Percentiles rank a stretch among this genome's conserved stretches.
phyloP scores from a whole-genome alignment of 2,888 invertebrate genomes.

The Folsomia candida region DNA sequence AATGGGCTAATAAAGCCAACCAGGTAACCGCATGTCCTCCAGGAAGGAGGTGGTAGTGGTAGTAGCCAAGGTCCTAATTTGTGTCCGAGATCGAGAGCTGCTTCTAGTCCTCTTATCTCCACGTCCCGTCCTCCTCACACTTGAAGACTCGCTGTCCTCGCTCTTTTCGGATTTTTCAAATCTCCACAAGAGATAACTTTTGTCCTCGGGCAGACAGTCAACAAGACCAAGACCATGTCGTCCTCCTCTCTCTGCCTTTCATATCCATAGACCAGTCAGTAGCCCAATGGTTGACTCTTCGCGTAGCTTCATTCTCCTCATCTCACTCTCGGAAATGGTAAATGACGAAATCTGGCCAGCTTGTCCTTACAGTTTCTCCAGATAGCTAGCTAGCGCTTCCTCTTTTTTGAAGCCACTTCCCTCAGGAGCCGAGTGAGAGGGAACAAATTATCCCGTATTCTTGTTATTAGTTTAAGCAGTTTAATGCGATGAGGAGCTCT shows the following conservation, averaged over 20 bases:
- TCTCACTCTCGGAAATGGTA: not conserved
- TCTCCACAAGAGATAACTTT: no score
- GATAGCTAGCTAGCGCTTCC: not conserved
- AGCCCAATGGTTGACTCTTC: no score
- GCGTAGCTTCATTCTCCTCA: not conserved
- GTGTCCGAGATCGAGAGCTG: not conserved
- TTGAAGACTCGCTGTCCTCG: not conserved
- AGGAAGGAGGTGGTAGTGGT: no score
- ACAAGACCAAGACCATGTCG: no score
- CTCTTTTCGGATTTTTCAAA: not conserved
- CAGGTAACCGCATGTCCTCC: not conserved
- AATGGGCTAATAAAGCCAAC: not conserved
- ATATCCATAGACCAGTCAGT: no score
- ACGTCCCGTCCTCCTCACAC: not conserved
- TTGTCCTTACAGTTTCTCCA: not conserved
- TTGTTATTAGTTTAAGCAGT: not conserved
- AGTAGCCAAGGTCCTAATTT: not conserved
- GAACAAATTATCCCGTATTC: not conserved
- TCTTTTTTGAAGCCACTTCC: not conserved
- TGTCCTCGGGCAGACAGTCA: not conserved
- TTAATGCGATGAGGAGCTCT: not conserved
- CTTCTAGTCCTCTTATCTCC: not conserved
- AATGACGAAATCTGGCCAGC: not conserved
- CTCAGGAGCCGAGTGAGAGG: not conserved
- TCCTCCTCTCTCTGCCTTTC: no score